A percentile compares a stretch with the other conserved stretches of the same genome.
Evolutionary conservation across 2,113 vertebrate species (phyloP).

Genomic region (Orthonyx spaldingii): DNA sequence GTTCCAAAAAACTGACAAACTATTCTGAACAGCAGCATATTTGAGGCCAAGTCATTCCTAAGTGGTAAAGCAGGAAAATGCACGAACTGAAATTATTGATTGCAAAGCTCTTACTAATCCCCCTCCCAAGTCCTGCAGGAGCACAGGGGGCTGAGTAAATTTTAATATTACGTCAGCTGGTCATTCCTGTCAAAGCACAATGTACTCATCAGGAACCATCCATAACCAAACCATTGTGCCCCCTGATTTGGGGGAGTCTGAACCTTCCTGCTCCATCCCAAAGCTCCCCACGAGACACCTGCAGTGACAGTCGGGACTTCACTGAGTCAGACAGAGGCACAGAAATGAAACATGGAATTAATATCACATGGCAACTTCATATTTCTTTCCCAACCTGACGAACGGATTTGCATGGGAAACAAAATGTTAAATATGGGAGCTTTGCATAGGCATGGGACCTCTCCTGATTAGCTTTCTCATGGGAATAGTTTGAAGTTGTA

Average conservation of each 20-base stretch:
- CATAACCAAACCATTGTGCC: fast-evolving
- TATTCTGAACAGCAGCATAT: neutral
- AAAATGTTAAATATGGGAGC: neutral
- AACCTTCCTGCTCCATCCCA: neutral
- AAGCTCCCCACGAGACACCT: neutral
- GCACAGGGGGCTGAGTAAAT: neutral
- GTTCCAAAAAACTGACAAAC: neutral
- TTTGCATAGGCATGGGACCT: conserved; percentile 38
- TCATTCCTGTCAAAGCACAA: neutral
- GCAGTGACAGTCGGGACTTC: neutral
- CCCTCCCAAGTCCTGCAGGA: neutral
- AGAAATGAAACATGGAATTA: neutral
- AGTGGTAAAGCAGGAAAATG: neutral
- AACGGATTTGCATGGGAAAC: conserved; percentile 47
- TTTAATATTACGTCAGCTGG: neutral
- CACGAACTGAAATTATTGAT: neutral
- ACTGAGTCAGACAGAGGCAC: neutral
- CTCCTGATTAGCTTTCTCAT: conserved; percentile 25
- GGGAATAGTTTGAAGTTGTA: neutral
- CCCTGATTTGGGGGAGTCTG: neutral
- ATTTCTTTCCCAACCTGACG: neutral
- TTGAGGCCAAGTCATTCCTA: neutral
- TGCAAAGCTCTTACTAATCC: neutral
- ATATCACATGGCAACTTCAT: neutral
- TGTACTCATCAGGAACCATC: fast-evolving